These are phyloP conservation scores for Scomber scombrus DNA, from an alignment of 2,113 vertebrate genomes.

Conservation along the genomic window DNA sequence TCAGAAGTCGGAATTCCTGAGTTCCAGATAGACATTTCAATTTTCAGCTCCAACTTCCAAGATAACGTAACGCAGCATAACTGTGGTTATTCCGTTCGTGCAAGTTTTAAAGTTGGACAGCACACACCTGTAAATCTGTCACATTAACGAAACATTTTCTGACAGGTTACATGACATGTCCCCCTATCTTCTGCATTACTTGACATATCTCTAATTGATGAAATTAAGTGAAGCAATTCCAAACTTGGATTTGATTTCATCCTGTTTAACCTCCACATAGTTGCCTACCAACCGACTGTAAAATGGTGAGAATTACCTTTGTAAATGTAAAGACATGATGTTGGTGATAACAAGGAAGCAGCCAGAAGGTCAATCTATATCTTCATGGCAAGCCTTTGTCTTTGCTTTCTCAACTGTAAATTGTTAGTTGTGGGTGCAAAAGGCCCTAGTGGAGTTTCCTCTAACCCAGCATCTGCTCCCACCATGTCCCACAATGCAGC, in stretches of 20 bases:
- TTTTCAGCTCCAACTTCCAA: too few relatives aligned
- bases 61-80: too few relatives aligned
- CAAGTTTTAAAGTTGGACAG: too few relatives aligned
- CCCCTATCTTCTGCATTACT: too few relatives aligned
- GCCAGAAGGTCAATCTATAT: conserved; percentile 12
- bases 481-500: conserved; percentile 41
- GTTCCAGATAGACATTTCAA: too few relatives aligned
- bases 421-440: conserved; percentile 15
- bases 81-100: too few relatives aligned
- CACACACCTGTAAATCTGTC: too few relatives aligned
- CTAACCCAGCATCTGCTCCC: conserved; percentile 51
- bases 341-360: conserved; percentile 2
- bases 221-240: conserved; percentile 9
- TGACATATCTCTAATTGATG: too few relatives aligned
- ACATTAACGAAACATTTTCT: too few relatives aligned
- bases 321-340: conserved; percentile 12
- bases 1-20: too few relatives aligned
- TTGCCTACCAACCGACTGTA: conserved; percentile 20
- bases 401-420: conserved; percentile 49
- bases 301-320: conserved; percentile 25
- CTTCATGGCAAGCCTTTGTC: conserved; percentile 30
- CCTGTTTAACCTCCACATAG: conserved; percentile 1
- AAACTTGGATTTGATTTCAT: conserved; percentile 2
- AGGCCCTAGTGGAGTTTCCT: conserved; percentile 37
- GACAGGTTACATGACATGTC: too few relatives aligned